Conservation (phyloP, 2,888 invertebrate species). For the Prenolepis imparis region DNA sequence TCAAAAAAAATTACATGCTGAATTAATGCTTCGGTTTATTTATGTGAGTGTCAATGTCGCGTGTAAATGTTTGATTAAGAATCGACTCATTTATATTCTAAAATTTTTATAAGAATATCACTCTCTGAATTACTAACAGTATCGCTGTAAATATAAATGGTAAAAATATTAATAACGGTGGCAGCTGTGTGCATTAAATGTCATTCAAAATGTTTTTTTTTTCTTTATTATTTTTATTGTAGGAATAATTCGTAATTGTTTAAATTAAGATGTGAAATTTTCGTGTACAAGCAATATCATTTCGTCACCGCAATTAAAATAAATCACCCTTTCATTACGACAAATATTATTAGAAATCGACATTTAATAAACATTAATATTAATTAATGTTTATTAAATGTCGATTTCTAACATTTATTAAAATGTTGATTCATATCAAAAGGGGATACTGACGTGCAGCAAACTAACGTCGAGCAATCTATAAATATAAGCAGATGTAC, state of each 20-base stretch:
- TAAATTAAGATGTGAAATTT: conserved; percentile 10
- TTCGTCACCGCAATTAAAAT: conserved; percentile 23
- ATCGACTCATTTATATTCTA: background rate
- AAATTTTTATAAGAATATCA: conserved; percentile 7
- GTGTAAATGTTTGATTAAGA: conserved; percentile 27
- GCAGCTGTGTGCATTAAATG: conserved; percentile 22
- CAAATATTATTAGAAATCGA: conserved; percentile 63
- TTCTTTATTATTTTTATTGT: background rate
- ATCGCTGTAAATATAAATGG: conserved; percentile 10
- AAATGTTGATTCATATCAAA: conserved; percentile 57
- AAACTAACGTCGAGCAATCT: conserved; percentile 59
- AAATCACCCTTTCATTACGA: conserved; percentile 66
- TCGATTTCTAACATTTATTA: no score
- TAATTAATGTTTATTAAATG: no score
- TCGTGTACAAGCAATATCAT: conserved; percentile 12
- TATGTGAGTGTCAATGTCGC: conserved; percentile 25
- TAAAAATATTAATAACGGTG: conserved; percentile 7
- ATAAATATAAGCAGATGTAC: conserved; percentile 43
- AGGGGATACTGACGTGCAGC: background rate
- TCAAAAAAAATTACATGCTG: conserved; percentile 26
- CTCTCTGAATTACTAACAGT: conserved; percentile 8
- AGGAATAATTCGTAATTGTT: background rate
- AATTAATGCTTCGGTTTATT: conserved; percentile 14
- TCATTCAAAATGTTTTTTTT: background rate
- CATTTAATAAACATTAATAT: conserved; percentile 49